Percentiles rank a stretch among this genome's conserved stretches.
phyloP scores from a whole-genome alignment of 1,140 invertebrate species.

The Stenopsyche tienmushanensis region DNA sequence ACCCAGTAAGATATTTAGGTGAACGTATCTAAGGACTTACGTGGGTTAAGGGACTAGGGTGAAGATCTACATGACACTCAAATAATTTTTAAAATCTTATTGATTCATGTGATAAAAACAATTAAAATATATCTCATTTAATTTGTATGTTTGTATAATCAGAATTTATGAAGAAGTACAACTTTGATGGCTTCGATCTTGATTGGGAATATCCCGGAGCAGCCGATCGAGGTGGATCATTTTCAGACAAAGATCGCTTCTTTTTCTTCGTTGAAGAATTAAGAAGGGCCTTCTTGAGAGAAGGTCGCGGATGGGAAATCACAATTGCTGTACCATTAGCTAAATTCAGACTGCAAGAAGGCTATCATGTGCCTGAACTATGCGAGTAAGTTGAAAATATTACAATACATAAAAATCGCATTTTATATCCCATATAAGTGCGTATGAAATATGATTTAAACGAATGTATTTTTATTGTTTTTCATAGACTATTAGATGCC shows the following conservation, averaged over 20 bases:
- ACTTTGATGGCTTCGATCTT: conserved; percentile 81
- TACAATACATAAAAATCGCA: not conserved
- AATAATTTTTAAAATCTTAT: too few relatives aligned
- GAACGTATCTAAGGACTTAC: too few relatives aligned
- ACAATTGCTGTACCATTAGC: conserved; percentile 85
- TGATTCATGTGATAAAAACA: too few relatives aligned
- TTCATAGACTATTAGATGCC: conserved; percentile 70
- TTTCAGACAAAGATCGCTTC: conserved; percentile 80
- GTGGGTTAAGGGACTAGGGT: too few relatives aligned
- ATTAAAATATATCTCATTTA: conserved; percentile 31
- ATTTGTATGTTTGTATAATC: too few relatives aligned
- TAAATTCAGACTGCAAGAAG: conserved; percentile 81
- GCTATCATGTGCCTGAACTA: conserved; percentile 84
- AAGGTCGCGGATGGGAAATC: conserved; percentile 77
- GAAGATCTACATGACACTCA: too few relatives aligned
- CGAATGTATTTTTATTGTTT: not conserved
- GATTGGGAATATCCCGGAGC: conserved; percentile 89
- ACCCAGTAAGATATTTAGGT: too few relatives aligned
- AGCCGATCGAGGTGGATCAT: conserved; percentile 79
- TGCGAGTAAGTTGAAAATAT: conserved; percentile 71
- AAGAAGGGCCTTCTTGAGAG: conserved; percentile 72
- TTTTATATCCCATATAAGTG: not conserved
- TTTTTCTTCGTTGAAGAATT: conserved; percentile 82
- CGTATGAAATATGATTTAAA: not conserved
- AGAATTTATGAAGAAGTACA: conserved; percentile 74